A percentile compares a stretch with the other conserved stretches of the same genome.
phyloP scores from a whole-genome alignment of 2,113 vertebrate genomes.

The Perca schrenkii region DNA sequence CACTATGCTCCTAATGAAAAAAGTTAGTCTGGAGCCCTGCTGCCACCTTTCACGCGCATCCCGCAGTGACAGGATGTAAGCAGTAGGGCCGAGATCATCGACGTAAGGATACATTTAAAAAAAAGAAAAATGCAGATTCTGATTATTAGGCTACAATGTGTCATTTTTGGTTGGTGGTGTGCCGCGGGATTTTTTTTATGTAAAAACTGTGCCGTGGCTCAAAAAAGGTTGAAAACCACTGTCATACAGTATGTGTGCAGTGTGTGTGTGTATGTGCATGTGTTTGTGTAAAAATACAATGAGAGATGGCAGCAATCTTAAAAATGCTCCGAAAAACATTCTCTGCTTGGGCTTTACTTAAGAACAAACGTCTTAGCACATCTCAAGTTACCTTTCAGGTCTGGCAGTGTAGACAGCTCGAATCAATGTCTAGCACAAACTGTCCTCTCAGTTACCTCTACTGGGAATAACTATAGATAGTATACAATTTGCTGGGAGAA shows the following conservation, averaged over 20 bases:
- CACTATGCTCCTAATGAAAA: too few relatives aligned
- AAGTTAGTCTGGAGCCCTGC: too few relatives aligned
- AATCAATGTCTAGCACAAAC: conserved; percentile 33
- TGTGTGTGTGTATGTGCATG: conserved; percentile 2
- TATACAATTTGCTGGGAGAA: neutral
- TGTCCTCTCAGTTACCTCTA: conserved; percentile 6
- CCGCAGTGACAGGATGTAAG: too few relatives aligned
- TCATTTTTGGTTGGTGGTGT: too few relatives aligned
- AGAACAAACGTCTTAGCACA: conserved; percentile 33
- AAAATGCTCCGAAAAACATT: conserved; percentile 10
- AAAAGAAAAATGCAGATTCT: too few relatives aligned
- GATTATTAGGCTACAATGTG: too few relatives aligned
- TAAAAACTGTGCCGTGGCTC: too few relatives aligned
- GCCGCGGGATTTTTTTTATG: too few relatives aligned
- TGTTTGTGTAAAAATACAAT: neutral
- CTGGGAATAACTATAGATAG: neutral
- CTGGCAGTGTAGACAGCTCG: conserved; percentile 2
- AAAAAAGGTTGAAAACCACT: too few relatives aligned
- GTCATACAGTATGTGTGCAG: neutral
- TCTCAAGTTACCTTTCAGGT: conserved; percentile 29
- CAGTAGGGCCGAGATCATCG: too few relatives aligned
- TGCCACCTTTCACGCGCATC: too few relatives aligned
- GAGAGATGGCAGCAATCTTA: conserved; percentile 1
- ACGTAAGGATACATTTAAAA: too few relatives aligned
- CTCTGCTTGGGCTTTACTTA: neutral